These are phyloP conservation scores for Rana temporaria DNA, from an alignment of 2,113 vertebrate species.

Conservation along the genomic window DNA sequence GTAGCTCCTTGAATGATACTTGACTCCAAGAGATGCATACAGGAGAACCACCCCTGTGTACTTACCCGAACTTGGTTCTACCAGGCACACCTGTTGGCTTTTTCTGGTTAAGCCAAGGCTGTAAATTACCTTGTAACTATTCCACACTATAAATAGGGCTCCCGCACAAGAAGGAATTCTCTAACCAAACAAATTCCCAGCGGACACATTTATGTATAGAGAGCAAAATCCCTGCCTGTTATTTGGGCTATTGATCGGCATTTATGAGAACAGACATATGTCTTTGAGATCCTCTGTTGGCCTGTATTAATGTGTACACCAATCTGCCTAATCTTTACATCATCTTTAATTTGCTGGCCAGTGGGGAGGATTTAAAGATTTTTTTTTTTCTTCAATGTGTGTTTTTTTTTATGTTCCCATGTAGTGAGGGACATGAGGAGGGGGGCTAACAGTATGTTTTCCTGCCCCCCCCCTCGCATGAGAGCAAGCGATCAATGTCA, in stretches of 20 bases:
- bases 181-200: not conserved
- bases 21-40: too few species aligned
- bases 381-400: not conserved
- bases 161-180: not conserved
- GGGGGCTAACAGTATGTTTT: slow-evolving; percentile 67
- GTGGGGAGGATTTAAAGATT: slow-evolving; percentile 67
- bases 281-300: not conserved
- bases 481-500: slow-evolving; percentile 76
- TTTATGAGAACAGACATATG: slow-evolving; percentile 39
- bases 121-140: slow-evolving; percentile 9
- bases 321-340: slow-evolving; percentile 47
- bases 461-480: slow-evolving; percentile 75
- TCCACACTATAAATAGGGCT: not conserved
- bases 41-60: too few species aligned
- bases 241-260: slow-evolving; percentile 24
- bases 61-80: too few species aligned
- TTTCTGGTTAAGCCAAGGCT: not conserved
- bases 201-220: slow-evolving; percentile 23
- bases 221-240: slow-evolving; percentile 14
- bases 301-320: slow-evolving; percentile 38
- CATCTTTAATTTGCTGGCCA: slow-evolving; percentile 63
- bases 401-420: slow-evolving; percentile 10
- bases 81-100: not conserved
- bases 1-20: too few species aligned
- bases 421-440: not conserved